Base-by-base conservation (phyloP, 2,888 invertebrate genomes). In the Criorhina ranunculi region DNA sequence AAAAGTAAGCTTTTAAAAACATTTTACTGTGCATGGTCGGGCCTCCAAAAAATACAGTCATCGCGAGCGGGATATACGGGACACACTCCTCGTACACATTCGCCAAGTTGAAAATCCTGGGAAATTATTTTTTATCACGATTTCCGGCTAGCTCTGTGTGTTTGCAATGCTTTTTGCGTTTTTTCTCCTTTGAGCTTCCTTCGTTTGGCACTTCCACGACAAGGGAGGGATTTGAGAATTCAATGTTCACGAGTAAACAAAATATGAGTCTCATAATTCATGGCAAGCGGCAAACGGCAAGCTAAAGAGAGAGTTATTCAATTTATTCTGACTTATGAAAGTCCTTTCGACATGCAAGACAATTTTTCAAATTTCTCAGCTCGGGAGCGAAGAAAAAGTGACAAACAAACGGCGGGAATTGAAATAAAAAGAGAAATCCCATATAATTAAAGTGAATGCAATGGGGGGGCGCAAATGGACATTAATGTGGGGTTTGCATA, bases 121-220 rank as follows among this genome's bases (percentile, higher is more conserved):
- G 66, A 80, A 80, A 85, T 85, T 85, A 80, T 85, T 85, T 85
- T 80, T 75, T 76, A 85, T 85, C 85, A 85, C 85, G 85, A 85
- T 80, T 85, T 80, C 66, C 75, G 59, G 60, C 55, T 80, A 70
- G 57, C 51, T 72, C 62, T 69, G 46, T 85, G 46, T 85, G 80
- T 85, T 85, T 85, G 85, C 75, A 80, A 76, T 85, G 79, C 73
- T 79, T 83, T 83, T 57, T 79, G n/a, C 12, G 40, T 55, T 55
- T 40, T 49, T 40, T 5, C 11, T 17, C 49, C 51, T 9, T 67
- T 11, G 5, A 19, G 33, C 33, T 24, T 9, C 3, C 31, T 33
- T 4, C 24, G 24, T 44, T 70, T 62, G 62, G 62, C 60, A 40
- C 69, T 69, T 53, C 17, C 42, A 62, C 37, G 44, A 46, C 31